Conservation (phyloP, 2,797 vertebrate genomes). For the Enteromius treurensis region DNA sequence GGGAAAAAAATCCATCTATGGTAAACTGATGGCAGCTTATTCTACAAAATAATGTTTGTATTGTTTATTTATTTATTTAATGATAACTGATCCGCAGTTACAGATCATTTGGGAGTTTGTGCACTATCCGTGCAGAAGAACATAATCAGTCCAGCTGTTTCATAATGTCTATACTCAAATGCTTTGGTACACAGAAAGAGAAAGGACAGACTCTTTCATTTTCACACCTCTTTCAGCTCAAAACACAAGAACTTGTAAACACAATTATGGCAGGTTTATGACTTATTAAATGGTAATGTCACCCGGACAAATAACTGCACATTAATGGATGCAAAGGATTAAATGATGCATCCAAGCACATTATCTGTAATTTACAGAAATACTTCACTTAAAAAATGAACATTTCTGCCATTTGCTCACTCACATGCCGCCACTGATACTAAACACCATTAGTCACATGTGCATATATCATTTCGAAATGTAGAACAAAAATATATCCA, state of each 20-base stretch:
- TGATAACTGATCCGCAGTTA: not conserved
- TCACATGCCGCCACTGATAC: not conserved
- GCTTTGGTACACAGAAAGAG: not conserved
- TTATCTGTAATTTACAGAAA: not conserved
- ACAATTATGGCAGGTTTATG: not conserved
- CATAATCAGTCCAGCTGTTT: constrained; percentile 5
- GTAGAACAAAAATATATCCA: not conserved
- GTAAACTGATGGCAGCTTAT: not conserved
- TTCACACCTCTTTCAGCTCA: not conserved
- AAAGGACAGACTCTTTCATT: constrained; percentile 5
- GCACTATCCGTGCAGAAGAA: not conserved
- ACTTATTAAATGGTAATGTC: not conserved
- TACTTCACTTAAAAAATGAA: not conserved
- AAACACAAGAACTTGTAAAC: not conserved
- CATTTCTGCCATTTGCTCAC: not conserved
- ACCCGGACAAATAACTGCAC: not conserved
- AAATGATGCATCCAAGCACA: not conserved
- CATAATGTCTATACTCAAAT: not conserved
- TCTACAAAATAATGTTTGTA: not conserved
- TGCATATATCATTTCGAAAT: not conserved
- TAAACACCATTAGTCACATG: not conserved
- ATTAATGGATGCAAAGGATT: not conserved
- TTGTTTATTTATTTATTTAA: not conserved
- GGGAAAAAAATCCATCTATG: not conserved
- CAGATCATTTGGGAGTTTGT: not conserved